Evolutionary conservation across 2,797 vertebrate species (phyloP).

Genomic region (Channa striata): DNA sequence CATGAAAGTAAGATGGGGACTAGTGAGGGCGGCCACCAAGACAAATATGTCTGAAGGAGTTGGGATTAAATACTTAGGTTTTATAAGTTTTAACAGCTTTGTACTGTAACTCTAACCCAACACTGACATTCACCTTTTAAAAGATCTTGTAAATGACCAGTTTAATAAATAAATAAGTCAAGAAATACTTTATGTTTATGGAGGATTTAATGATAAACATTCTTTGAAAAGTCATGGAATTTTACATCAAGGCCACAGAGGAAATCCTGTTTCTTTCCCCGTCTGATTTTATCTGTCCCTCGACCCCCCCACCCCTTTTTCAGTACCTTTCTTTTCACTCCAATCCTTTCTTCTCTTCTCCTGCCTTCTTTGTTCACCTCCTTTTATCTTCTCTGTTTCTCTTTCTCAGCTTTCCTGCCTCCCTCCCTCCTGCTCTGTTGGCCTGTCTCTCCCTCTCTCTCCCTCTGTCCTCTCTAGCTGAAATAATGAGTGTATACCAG

Average conservation of each 20-base stretch:
- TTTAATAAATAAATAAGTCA: slow-evolving; percentile 12
- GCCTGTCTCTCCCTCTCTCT: slow-evolving; percentile 25
- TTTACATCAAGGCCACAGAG: slow-evolving; percentile 25
- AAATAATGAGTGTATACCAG: slow-evolving; percentile 80
- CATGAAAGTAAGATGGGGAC: too few species aligned
- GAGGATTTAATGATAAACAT: slow-evolving; percentile 11
- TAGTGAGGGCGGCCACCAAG: too few species aligned
- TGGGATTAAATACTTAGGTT: too few species aligned
- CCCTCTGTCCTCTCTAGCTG: slow-evolving; percentile 68
- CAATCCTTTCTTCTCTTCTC: slow-evolving; percentile 23
- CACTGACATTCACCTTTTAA: neutral
- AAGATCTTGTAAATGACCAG: neutral
- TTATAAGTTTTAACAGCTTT: neutral
- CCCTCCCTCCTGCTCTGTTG: slow-evolving; percentile 14
- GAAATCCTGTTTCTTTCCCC: slow-evolving; percentile 18
- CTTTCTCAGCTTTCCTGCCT: slow-evolving; percentile 14
- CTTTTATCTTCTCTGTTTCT: slow-evolving; percentile 37
- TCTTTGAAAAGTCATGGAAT: slow-evolving; percentile 26
- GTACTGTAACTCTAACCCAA: neutral
- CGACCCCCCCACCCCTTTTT: slow-evolving; percentile 13
- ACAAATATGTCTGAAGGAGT: too few species aligned
- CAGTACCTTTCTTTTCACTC: slow-evolving; percentile 10
- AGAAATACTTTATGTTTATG: slow-evolving; percentile 14
- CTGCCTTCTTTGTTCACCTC: slow-evolving; percentile 35
- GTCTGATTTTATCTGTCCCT: slow-evolving; percentile 29